Conservation (phyloP, 2,888 invertebrate genomes). For the Synanthedon myopaeformis region DNA sequence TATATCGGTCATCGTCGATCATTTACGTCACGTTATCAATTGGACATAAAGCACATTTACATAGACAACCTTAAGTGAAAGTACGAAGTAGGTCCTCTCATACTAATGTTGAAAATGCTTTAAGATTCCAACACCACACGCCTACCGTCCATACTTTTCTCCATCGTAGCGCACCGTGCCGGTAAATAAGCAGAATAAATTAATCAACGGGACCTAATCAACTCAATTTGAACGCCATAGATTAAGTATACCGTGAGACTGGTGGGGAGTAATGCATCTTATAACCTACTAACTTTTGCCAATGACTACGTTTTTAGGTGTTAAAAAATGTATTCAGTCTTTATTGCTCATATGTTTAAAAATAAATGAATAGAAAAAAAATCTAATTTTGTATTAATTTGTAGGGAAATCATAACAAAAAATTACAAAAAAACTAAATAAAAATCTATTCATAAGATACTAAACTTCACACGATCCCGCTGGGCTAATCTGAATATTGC, state of each 20-base stretch:
- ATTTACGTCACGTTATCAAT: constrained; percentile 59
- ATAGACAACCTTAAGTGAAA: constrained; percentile 68
- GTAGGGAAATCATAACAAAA: no score
- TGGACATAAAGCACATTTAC: constrained; percentile 53
- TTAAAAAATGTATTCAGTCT: no score
- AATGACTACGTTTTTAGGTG: no score
- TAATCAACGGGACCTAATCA: constrained; percentile 47
- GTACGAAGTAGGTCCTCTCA: constrained; percentile 50
- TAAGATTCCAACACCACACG: constrained; percentile 59
- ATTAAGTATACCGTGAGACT: constrained; percentile 15
- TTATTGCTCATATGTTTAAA: no score
- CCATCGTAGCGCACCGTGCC: constrained; percentile 42
- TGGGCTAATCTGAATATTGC: no score
- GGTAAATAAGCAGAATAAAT: constrained; percentile 63
- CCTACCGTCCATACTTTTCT: constrained; percentile 53
- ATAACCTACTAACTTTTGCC: no score
- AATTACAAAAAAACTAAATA: no score
- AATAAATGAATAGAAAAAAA: no score
- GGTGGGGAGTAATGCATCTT: neutral
- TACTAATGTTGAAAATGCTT: constrained; percentile 64
- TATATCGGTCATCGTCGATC: constrained; percentile 19
- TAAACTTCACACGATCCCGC: no score
- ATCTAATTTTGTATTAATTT: no score
- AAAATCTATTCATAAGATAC: no score
- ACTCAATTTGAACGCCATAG: constrained; percentile 46